Conservation (phyloP, 2,113 vertebrate genomes). For the Mola mola region DNA sequence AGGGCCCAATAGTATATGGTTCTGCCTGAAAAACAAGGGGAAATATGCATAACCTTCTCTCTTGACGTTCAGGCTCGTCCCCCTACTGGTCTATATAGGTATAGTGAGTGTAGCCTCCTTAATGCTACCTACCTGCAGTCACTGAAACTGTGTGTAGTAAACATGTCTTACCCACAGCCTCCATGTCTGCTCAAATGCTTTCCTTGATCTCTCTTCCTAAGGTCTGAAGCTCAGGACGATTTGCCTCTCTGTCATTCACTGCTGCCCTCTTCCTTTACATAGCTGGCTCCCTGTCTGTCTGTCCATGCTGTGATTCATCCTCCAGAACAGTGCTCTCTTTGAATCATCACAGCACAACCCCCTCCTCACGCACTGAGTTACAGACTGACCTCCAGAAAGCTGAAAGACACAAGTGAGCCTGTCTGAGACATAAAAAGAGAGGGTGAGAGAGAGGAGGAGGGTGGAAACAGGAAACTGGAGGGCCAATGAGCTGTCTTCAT, state of each 20-base stretch:
- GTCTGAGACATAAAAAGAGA: slow-evolving; percentile 8
- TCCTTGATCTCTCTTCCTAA: slow-evolving; percentile 7
- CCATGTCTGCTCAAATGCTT: slow-evolving; percentile 5
- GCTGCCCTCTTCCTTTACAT: neutral
- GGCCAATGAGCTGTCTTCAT: neutral
- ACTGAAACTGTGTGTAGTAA: neutral
- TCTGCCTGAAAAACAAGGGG: too few species aligned
- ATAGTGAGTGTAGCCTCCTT: neutral
- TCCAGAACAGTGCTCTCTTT: neutral
- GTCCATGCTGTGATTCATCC: slow-evolving; percentile 17
- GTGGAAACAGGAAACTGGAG: neutral
- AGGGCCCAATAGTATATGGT: too few species aligned
- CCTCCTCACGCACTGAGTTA: neutral
- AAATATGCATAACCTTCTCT: too few species aligned
- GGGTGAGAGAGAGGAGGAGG: neutral
- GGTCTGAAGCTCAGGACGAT: neutral
- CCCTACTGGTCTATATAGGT: too few species aligned
- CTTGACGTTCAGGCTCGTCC: too few species aligned
- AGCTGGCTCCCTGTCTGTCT: neutral
- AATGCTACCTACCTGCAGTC: too few species aligned
- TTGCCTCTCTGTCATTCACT: neutral
- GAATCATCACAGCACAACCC: slow-evolving; percentile 19
- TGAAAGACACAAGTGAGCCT: neutral
- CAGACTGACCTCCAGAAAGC: slow-evolving; percentile 15
- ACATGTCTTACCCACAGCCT: slow-evolving; percentile 13